Evolutionary conservation across 2,113 vertebrate species (phyloP).

Genomic region (Chloropsis cyanopogon): DNA sequence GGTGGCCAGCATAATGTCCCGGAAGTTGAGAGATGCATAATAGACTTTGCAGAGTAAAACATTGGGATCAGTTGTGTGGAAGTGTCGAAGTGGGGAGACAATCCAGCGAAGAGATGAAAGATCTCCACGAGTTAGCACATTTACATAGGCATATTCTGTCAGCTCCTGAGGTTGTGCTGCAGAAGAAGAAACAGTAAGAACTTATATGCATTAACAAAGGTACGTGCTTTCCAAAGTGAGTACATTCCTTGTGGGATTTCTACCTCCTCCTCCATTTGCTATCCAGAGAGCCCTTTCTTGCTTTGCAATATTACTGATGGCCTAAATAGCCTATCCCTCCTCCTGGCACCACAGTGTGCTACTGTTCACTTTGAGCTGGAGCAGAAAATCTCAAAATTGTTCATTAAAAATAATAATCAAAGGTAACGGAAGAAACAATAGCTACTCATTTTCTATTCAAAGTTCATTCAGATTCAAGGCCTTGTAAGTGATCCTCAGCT

Average conservation of each 20-base stretch:
- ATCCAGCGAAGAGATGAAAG: slow-evolving; percentile 94
- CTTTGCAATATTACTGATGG: background rate
- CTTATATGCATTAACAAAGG: background rate
- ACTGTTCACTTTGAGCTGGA: background rate
- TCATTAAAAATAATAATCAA: background rate
- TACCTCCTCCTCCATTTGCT: background rate
- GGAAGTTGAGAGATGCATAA: slow-evolving; percentile 93
- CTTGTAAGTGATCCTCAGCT: background rate
- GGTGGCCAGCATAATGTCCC: slow-evolving; percentile 95
- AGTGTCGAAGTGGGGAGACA: slow-evolving; percentile 81
- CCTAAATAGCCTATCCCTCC: background rate
- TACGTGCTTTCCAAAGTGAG: background rate
- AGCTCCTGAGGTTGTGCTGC: slow-evolving; percentile 76
- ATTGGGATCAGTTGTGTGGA: slow-evolving; percentile 28
- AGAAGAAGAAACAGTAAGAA: background rate
- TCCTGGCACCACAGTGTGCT: background rate
- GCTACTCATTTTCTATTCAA: background rate
- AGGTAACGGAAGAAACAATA: background rate
- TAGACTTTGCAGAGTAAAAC: slow-evolving; percentile 83
- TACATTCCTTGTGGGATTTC: background rate
- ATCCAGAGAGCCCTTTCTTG: background rate
- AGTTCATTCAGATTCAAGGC: background rate
- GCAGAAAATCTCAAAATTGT: background rate
- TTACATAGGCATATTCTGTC: slow-evolving; percentile 88
- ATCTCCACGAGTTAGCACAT: slow-evolving; percentile 89